Percentiles rank a stretch among this genome's conserved stretches.
Evolutionary conservation across 2,113 vertebrate species (phyloP).

Genomic region (Elephas maximus): DNA sequence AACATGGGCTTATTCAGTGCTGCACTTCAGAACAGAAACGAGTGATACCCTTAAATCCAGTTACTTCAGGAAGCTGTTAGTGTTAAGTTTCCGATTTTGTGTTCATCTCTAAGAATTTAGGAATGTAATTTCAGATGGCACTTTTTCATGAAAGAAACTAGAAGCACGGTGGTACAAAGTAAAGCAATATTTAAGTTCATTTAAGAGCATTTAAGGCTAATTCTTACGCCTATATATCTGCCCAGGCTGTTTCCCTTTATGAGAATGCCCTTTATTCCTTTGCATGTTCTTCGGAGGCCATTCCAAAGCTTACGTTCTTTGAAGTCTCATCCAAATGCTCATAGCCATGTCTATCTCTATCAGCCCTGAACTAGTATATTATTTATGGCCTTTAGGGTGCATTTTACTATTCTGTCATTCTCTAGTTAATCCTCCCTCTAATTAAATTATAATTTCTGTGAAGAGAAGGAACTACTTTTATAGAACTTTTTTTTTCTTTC

Average conservation of each 20-base stretch:
- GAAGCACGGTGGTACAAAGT: background rate
- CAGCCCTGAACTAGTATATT: background rate
- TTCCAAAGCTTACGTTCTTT: background rate
- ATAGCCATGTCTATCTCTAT: background rate
- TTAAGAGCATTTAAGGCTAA: background rate
- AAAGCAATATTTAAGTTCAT: background rate
- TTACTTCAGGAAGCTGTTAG: background rate
- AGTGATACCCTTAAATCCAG: conserved; percentile 35
- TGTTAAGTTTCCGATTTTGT: conserved; percentile 57
- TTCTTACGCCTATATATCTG: background rate
- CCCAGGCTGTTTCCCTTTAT: background rate
- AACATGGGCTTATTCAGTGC: fast-evolving
- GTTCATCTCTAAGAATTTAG: conserved; percentile 16
- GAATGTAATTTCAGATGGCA: background rate
- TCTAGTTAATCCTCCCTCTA: background rate
- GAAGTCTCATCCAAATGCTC: background rate
- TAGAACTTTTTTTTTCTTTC: background rate
- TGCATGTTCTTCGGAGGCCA: background rate
- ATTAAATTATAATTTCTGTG: conserved; percentile 4
- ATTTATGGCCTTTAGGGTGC: background rate
- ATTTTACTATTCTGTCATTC: background rate
- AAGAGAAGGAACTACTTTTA: background rate
- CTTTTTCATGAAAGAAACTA: background rate
- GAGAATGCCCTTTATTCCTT: background rate
- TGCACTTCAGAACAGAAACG: conserved; percentile 12